These are phyloP conservation scores for Eudasyphora cyanicolor DNA, from an alignment of 2,888 invertebrate species.

Conservation along the genomic window DNA sequence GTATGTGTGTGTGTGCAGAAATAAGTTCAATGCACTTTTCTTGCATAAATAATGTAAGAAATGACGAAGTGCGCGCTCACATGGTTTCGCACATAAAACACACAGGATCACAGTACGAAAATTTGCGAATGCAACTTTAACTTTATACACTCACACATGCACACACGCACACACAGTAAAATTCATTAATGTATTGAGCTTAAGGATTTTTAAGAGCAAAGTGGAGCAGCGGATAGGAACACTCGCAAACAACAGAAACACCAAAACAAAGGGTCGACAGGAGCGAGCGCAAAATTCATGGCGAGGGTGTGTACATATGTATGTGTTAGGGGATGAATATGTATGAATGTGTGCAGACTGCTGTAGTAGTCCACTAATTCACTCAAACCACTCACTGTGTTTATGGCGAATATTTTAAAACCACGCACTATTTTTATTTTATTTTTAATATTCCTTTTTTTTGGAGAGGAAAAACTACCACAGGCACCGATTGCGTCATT, in stretches of 20 bases:
- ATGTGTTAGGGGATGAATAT: background rate
- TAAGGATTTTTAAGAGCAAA: background rate
- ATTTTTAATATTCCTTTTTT: slow-evolving; percentile 19
- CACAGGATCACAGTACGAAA: no score
- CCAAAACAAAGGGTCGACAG: background rate
- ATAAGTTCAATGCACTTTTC: background rate
- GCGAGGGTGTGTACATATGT: background rate
- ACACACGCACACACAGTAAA: background rate
- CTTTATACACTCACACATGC: background rate
- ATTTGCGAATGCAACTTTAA: background rate
- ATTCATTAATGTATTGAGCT: background rate
- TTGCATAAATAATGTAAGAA: background rate
- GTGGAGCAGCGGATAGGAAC: background rate
- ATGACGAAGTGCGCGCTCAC: background rate
- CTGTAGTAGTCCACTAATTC: background rate
- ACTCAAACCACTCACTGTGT: slow-evolving; percentile 12
- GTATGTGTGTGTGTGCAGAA: background rate
- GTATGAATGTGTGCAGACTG: background rate
- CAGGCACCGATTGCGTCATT: slow-evolving; percentile 61
- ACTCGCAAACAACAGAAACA: background rate
- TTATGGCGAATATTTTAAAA: background rate
- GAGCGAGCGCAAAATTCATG: background rate
- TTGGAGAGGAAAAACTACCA: slow-evolving; percentile 13
- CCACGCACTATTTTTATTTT: slow-evolving; percentile 12
- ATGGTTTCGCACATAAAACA: no score